Evolutionary conservation across 2,113 vertebrate species (phyloP), one percentile per base, ranked within the genome.

Genomic region (Edolisoma coerulescens): DNA sequence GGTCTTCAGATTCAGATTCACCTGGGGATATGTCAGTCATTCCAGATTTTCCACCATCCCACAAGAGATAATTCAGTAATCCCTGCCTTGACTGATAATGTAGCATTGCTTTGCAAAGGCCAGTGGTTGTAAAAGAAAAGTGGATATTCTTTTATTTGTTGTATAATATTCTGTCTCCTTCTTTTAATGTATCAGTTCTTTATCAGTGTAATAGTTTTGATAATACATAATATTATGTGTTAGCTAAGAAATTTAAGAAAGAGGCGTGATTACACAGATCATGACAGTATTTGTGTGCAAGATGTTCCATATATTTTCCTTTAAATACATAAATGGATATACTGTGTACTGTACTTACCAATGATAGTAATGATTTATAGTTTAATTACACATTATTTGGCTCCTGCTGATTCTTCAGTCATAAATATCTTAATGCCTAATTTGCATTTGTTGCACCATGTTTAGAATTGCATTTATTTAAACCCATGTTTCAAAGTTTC

Each of bases 381-480:
- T 81, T 92, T 84, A 96, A 91, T 90, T 82, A 35, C 27, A 80
- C 35, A 33, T 57, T 71, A 86, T 94, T 94, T 82, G 35, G 32
- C 69, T 95, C 57, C 56, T 84, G 68, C 30, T 95, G 64, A 89
- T 75, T 89, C 33, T 90, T 95, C 47, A 45, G 35, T 53, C 39
- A 59, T 89, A 78, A 93, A 79, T 93, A 85, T 92, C 47, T 74
- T 90, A 87, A 59, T 87, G 27, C 44, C 27, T 92, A 63, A 90
- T 95, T 95, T 96, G 68, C 70, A 91, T 95, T 85, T 81, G 77
- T 89, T 93, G 45, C 60, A 90, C 47, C 27, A 5, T 77, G 56
- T 84, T 93, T 84, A 70, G 59, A 70, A 70, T 80, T 90, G 33
- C 39, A 70, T 92, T 93, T 88, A 89, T 93, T 92, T 90, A 84